Evolutionary conservation across 2,113 vertebrate species (phyloP), one percentile per base, ranked within the genome.

Genomic region (Rhipidura dahli): DNA sequence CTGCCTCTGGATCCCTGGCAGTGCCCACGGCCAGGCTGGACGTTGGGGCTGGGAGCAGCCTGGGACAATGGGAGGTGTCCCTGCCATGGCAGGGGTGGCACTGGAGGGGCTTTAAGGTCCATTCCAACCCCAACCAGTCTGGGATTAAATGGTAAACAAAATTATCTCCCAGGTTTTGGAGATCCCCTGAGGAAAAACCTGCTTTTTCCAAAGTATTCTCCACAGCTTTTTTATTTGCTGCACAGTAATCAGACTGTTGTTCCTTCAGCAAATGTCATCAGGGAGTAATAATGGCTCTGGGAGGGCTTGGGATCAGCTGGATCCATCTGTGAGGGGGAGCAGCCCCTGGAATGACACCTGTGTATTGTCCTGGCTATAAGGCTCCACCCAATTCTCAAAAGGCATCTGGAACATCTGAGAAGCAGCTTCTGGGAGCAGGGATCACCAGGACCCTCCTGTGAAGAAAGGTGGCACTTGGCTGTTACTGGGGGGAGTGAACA

Each of bases 31-130:
- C 42, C 86, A 57, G 59, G 26, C 0, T 78, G 73, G 73, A 21
- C 33, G 17, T 0, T 53, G 66, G 81, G 68, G 44, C 35, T n/a
- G 6, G 76, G 50, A 64, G 28, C 69, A 64, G 14, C 80, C 40
- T 57, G 70, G 61, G 5, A 12, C 27, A 31, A 9, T 27, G 86
- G 50, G 0, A 88, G 50, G 26, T 27, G 76, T 65, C 76, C 66
- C 76, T 87, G 73, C 64, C 76, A 12, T 16, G 75, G 65, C 65
- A 11, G 40, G 33, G 47, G 2, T 28, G 65, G 30, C 8, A 6
- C 17, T 35, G 35, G 44, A 0, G 7, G 51, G 5, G 6, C 1
- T 35, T 2, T 35, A 0, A 13, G 4, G 3, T 20, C 51, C 18
- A 2, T 64, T 1, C 40, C 2, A 4, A 3, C 12, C 22, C 66